A percentile compares a stretch with the other conserved stretches of the same genome.
phyloP scores from a whole-genome alignment of 2,797 vertebrate genomes.

The Craterocephalus amniculus region DNA sequence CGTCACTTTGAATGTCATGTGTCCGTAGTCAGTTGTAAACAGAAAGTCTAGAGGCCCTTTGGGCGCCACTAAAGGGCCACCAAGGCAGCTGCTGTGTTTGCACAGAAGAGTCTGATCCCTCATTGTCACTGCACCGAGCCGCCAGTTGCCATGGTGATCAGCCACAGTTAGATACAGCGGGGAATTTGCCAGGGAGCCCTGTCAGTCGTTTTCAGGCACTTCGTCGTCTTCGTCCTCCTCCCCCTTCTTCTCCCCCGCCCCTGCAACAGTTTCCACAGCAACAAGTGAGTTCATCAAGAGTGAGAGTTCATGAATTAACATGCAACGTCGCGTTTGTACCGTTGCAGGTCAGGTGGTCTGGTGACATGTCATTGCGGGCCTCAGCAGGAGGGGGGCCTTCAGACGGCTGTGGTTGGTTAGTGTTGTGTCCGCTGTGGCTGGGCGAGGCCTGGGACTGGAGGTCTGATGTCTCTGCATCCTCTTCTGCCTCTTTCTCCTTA shows the following conservation, averaged over 20 bases:
- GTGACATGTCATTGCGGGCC: slow-evolving; percentile 7
- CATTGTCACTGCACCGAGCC: slow-evolving; percentile 22
- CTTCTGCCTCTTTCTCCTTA: slow-evolving; percentile 70
- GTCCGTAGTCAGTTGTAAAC: slow-evolving; percentile 55
- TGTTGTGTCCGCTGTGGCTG: slow-evolving; percentile 24
- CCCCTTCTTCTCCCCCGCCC: slow-evolving; percentile 41
- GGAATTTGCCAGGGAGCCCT: slow-evolving; percentile 2
- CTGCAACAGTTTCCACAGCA: slow-evolving; percentile 52
- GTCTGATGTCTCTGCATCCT: slow-evolving; percentile 44
- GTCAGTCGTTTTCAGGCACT: slow-evolving; percentile 72
- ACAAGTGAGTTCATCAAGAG: slow-evolving; percentile 22
- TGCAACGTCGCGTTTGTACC: slow-evolving; percentile 52
- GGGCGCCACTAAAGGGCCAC: slow-evolving; percentile 22
- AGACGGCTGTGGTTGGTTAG: slow-evolving; percentile 59
- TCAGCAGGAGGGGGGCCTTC: slow-evolving; percentile 43
- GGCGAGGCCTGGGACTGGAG: slow-evolving; percentile 34
- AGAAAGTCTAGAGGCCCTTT: slow-evolving; percentile 31
- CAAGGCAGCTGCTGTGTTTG: slow-evolving; percentile 44
- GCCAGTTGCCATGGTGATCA: slow-evolving; percentile 46
- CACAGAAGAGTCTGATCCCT: slow-evolving; percentile 46
- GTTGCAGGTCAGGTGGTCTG: slow-evolving; percentile 75
- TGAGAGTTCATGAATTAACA: neutral
- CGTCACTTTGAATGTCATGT: slow-evolving; percentile 33
- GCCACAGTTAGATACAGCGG: slow-evolving; percentile 42
- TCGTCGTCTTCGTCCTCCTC: slow-evolving; percentile 26